Percentiles rank a stretch among this genome's conserved stretches.
phyloP scores from a whole-genome alignment of 92 coral and sea anemone genomes.

The Bergia puertoricense region DNA sequence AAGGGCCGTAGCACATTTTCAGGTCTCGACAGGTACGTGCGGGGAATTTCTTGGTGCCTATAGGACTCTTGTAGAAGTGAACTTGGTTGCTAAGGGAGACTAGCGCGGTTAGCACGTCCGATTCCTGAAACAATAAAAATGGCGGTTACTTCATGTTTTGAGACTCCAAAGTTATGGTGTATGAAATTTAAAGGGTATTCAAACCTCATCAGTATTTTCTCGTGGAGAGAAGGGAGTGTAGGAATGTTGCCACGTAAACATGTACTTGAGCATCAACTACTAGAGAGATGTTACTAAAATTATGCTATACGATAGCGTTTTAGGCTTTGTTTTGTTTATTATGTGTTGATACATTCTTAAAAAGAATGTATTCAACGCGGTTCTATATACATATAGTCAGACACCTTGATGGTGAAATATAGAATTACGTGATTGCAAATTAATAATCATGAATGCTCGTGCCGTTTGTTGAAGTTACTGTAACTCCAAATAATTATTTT shows the following conservation, averaged over 20 bases:
- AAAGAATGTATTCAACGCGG: no score
- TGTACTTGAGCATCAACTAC: no score
- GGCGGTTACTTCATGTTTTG: neutral
- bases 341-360: no score
- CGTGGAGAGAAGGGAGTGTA: neutral
- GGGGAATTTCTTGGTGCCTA: slow-evolving; percentile 87
- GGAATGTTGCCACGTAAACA: neutral
- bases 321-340: no score
- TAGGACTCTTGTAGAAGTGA: slow-evolving; percentile 75
- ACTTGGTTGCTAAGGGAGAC: slow-evolving; percentile 65
- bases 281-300: no score
- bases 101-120: slow-evolving; percentile 35
- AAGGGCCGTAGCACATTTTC: slow-evolving; percentile 77
- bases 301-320: no score
- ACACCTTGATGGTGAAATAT: no score
- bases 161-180: neutral
- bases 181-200: neutral
- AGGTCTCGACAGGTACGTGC: slow-evolving; percentile 93
- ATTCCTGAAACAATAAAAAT: neutral
- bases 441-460: neutral
- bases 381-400: no score
- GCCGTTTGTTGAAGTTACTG: neutral
- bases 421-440: neutral
- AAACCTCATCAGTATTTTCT: no score
- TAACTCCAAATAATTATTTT: neutral